Evolutionary conservation across 2,888 invertebrate species (phyloP).

Genomic region (Sinopyrophorus schimmeli): DNA sequence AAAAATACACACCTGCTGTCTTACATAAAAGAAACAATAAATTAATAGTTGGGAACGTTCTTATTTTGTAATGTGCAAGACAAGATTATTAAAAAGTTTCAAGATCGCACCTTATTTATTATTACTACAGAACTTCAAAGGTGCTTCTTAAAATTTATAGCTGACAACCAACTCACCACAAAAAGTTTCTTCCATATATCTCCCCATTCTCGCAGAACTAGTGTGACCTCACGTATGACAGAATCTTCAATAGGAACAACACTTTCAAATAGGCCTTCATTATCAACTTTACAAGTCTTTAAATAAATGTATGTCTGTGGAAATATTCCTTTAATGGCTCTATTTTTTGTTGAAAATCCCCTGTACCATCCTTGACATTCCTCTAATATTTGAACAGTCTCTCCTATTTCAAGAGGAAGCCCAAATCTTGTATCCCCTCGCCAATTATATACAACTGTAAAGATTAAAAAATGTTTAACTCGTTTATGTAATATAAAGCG

Average conservation of each 20-base stretch:
- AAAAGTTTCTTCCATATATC: constrained; percentile 89
- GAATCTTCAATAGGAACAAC: constrained; percentile 81
- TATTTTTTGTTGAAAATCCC: constrained; percentile 79
- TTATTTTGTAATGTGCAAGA: too few species aligned
- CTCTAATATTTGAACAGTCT: constrained; percentile 89
- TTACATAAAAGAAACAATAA: too few species aligned
- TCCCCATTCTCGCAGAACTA: constrained; percentile 92
- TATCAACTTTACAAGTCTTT: constrained; percentile 78
- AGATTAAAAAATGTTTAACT: too few species aligned
- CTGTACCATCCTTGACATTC: constrained; percentile 90
- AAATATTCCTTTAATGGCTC: constrained; percentile 71
- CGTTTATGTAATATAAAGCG: too few species aligned
- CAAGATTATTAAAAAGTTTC: too few species aligned
- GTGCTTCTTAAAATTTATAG: too few species aligned
- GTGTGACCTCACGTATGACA: constrained; percentile 87
- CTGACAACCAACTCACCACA: constrained; percentile 87
- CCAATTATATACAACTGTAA: constrained; percentile 90
- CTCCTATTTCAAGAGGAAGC: constrained; percentile 85
- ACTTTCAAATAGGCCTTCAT: constrained; percentile 75
- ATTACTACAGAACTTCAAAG: too few species aligned
- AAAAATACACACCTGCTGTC: too few species aligned
- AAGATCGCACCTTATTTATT: too few species aligned
- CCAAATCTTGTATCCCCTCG: constrained; percentile 79
- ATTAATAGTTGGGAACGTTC: too few species aligned
- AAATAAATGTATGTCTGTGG: constrained; percentile 80